Conservation (phyloP, 1,140 invertebrate genomes). For the Bombus soroeensis region DNA sequence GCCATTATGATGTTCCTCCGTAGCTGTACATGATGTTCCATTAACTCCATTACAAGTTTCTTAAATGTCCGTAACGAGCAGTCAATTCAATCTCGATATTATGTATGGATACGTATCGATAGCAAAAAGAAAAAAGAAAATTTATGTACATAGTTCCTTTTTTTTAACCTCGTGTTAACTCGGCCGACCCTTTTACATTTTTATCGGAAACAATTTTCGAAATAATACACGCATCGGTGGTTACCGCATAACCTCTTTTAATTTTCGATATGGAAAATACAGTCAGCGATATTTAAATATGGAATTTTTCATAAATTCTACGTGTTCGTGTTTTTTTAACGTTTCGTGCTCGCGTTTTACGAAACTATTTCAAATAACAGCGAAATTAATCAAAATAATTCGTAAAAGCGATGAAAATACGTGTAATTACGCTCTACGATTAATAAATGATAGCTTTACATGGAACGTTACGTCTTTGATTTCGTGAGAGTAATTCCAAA, state of each 20-base stretch:
- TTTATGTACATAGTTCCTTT: neutral
- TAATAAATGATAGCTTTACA: neutral
- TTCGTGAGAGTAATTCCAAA: neutral
- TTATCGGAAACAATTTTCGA: neutral
- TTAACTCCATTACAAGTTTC: constrained; percentile 8
- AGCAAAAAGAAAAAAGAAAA: neutral
- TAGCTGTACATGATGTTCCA: constrained; percentile 9
- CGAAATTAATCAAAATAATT: neutral
- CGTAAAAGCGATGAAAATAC: neutral
- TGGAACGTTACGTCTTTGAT: neutral
- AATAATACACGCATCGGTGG: neutral
- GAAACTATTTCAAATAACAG: neutral
- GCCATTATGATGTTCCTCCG: constrained; percentile 51
- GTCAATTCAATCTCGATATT: neutral
- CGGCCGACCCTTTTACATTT: neutral
- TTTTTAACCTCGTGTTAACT: neutral
- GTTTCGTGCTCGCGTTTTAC: neutral
- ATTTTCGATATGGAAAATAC: neutral
- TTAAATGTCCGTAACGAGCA: neutral
- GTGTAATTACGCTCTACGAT: neutral
- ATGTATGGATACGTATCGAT: too few relatives aligned
- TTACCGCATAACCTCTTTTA: neutral
- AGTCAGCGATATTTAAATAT: neutral
- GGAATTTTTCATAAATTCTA: constrained; percentile 7
- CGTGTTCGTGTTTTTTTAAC: neutral